phyloP scores from a whole-genome alignment of 2,797 vertebrate species.

The Setipinna tenuifilis region DNA sequence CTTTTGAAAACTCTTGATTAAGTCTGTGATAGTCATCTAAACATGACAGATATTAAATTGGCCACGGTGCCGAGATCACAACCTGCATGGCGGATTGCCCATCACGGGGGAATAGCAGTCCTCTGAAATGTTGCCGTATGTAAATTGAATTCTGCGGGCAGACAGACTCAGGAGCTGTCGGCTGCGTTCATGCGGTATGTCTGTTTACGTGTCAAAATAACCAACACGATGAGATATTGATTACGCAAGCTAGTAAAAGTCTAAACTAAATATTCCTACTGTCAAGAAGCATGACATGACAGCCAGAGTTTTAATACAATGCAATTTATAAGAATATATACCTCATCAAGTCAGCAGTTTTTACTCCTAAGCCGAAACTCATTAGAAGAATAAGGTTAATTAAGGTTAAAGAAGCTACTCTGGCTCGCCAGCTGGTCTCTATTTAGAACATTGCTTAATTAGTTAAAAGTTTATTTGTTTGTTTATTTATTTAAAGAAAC shows the following conservation, averaged over 20 bases:
- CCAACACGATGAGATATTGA: not conserved
- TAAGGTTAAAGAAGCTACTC: not conserved
- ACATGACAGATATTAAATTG: constrained; percentile 82
- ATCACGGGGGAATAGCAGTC: constrained; percentile 42
- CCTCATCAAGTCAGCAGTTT: not conserved
- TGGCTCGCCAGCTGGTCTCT: not conserved
- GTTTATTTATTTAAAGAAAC: not conserved
- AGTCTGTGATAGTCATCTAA: constrained; percentile 76
- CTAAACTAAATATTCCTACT: not conserved
- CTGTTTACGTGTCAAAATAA: not conserved
- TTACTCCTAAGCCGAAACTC: not conserved
- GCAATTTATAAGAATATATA: not conserved
- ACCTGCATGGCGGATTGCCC: constrained; percentile 48
- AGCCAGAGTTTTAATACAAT: not conserved
- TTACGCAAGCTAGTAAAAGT: not conserved
- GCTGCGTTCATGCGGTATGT: not conserved
- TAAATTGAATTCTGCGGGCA: constrained; percentile 47
- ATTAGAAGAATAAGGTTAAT: not conserved
- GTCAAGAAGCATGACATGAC: not conserved
- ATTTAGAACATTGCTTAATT: not conserved
- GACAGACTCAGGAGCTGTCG: not conserved
- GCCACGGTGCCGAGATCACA: constrained; percentile 69
- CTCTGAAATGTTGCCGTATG: constrained; percentile 55
- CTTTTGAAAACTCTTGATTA: constrained; percentile 84
- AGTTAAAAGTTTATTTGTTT: not conserved